phyloP scores from a whole-genome alignment of 1,140 invertebrate genomes.

The Heliconius hewitsoni region DNA sequence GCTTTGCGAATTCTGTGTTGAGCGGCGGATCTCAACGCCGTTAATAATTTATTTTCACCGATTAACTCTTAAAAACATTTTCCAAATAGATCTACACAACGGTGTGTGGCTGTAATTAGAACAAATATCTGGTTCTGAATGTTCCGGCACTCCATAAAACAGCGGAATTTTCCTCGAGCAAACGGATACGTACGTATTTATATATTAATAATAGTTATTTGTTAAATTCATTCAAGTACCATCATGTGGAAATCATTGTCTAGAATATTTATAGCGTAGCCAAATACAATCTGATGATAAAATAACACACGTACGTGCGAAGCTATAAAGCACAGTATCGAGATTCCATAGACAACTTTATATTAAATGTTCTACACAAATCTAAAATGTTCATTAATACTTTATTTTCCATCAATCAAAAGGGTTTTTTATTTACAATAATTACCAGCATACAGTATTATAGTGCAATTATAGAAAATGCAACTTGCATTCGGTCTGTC shows the following conservation, averaged over 20 bases:
- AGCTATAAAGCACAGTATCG: background rate
- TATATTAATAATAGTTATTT: conserved; percentile 4
- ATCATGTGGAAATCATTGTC: conserved; percentile 3
- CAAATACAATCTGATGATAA: background rate
- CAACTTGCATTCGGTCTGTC: conserved; percentile 3
- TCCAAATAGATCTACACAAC: background rate
- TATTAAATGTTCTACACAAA: background rate
- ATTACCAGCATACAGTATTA: background rate
- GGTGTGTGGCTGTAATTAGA: conserved; percentile 18
- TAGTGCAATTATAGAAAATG: conserved; percentile 1
- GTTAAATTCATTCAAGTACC: conserved; percentile 4
- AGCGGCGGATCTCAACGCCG: too few species aligned
- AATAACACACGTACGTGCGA: background rate
- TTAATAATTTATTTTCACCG: too few species aligned
- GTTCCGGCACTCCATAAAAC: conserved; percentile 15
- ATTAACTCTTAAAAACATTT: background rate
- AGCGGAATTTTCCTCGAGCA: conserved; percentile 22
- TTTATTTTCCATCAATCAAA: background rate
- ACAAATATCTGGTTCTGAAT: conserved; percentile 16
- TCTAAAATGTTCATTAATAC: background rate
- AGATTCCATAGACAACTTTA: background rate
- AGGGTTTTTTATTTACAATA: background rate
- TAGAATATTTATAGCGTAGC: background rate
- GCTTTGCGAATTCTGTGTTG: too few species aligned
- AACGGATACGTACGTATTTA: background rate